Evolutionary conservation across 2,888 invertebrate genomes (phyloP).

Genomic region (Myopa testacea): DNA sequence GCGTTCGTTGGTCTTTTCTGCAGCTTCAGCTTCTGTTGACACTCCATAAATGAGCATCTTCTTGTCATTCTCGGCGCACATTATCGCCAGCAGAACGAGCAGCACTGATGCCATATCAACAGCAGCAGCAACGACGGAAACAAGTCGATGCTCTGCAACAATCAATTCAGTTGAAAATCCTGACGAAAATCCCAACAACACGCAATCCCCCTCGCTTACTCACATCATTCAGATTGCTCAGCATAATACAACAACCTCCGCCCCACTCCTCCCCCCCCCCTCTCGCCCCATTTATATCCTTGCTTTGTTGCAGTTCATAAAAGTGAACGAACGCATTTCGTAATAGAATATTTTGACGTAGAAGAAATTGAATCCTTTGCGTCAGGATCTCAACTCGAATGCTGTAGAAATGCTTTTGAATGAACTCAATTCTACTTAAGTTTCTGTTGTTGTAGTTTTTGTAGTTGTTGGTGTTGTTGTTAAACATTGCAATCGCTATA

Average conservation of each 20-base stretch:
- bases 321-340: slow-evolving; percentile 32
- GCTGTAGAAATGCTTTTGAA: slow-evolving; percentile 13
- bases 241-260: not conserved
- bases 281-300: not conserved
- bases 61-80: too few species aligned
- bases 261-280: not conserved
- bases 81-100: not conserved
- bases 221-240: not conserved
- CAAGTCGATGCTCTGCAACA: not conserved
- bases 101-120: not conserved
- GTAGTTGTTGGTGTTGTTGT: slow-evolving; percentile 33
- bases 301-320: not conserved
- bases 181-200: not conserved
- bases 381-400: not conserved
- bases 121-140: not conserved
- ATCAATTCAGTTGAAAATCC: not conserved
- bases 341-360: slow-evolving; percentile 17
- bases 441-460: slow-evolving; percentile 49
- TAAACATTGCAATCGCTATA: not conserved
- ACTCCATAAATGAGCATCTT: too few species aligned
- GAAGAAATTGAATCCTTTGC: slow-evolving; percentile 26
- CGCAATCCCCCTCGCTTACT: not conserved
- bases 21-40: too few species aligned
- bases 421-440: slow-evolving; percentile 10
- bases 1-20: too few species aligned